These are phyloP conservation scores for Salvelinus fontinalis DNA, from an alignment of 2,113 vertebrate genomes.

Conservation along the genomic window DNA sequence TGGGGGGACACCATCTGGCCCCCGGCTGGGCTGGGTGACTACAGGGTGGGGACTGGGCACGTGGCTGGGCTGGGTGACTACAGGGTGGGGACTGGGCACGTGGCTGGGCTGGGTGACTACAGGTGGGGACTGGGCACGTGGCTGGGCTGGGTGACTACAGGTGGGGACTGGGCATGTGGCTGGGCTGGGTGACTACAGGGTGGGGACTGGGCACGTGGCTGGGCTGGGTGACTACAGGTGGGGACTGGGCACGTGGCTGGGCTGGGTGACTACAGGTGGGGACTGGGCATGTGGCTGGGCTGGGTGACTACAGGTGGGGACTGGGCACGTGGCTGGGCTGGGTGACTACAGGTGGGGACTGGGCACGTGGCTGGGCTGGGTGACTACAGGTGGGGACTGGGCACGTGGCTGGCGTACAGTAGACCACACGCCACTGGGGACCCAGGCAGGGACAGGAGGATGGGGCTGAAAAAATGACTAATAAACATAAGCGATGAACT, in stretches of 20 bases:
- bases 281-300: slow-evolving; percentile 40
- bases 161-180: slow-evolving; percentile 44
- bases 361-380: neutral
- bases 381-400: slow-evolving; percentile 56
- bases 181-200: slow-evolving; percentile 66
- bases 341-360: slow-evolving; percentile 67
- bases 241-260: slow-evolving; percentile 47
- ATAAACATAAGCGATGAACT: slow-evolving; percentile 93
- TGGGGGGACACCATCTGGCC: slow-evolving; percentile 61
- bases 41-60: slow-evolving; percentile 49
- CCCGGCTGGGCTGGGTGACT: slow-evolving; percentile 69
- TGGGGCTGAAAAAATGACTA: slow-evolving; percentile 77
- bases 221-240: slow-evolving; percentile 67
- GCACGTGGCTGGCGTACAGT: neutral
- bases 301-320: slow-evolving; percentile 67
- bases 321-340: slow-evolving; percentile 40
- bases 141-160: slow-evolving; percentile 69
- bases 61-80: neutral
- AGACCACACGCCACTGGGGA: no score
- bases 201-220: slow-evolving; percentile 50
- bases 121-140: slow-evolving; percentile 32
- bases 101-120: no score
- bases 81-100: no score
- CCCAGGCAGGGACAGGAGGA: slow-evolving; percentile 45
- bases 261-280: slow-evolving; percentile 67